Evolutionary conservation across 92 coral and sea anemone species (phyloP), one percentile per base, ranked within the genome.

Genomic region (Phenganax subtilis): DNA sequence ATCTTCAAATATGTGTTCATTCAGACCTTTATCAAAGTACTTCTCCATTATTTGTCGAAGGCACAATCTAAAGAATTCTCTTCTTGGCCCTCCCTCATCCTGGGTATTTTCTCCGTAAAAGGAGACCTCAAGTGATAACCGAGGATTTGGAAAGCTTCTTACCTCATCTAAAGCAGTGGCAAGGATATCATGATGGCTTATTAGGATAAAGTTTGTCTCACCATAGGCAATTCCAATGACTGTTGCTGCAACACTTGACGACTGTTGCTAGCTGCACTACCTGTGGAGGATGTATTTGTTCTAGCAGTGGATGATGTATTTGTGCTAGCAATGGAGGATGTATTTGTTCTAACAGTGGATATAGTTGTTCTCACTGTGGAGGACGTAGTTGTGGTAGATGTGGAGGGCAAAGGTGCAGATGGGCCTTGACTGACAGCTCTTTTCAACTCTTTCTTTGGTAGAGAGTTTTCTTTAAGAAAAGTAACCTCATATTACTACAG

Each of bases 81-180:
- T 75, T 31, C 87, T 90, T 25, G 85, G 89, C 58, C 91, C 93
- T 12, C 91, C 91, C 6, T 70, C 65, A 54, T 87, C 91, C 27
- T 63, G 72, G 5, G 93, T 89, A 17, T 37, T 30, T 82, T 90
- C 89, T 17, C 82, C 82, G 82, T 87, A 85, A 63, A 90, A 90
- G 3, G 85, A 84, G 27, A 90, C 89, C 62, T 90, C 87, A 15
- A 90, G 77, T 7, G 93, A 77, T 31, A 90, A 62, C 77, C 84
- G 80, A 15, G 69, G 82, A 60, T 81, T 10, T 80, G 81, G 30
- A 55, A 75, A 51, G 55, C 54, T 76, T 57, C 72, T 53, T 76
- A 88, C 68, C 81, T 88, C 88, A 30, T 85, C 88, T 44, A 75
- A 80, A 30, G 91, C 80, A 60, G 81, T 76, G 51, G 78, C 78